phyloP scores from a whole-genome alignment of 1,140 invertebrate species.

The Ooceraea biroi region DNA sequence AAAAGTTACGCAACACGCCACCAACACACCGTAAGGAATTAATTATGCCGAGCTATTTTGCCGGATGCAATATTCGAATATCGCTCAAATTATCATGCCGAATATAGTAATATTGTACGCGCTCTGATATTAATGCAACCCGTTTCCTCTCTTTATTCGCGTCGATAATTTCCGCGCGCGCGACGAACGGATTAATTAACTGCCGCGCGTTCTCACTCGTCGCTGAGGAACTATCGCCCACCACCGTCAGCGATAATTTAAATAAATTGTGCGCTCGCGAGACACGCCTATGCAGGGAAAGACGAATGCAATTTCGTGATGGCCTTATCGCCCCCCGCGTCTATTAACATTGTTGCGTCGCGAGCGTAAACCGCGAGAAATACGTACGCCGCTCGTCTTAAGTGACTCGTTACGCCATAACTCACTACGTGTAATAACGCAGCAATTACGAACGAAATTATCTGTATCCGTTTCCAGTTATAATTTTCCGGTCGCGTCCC shows the following conservation, averaged over 20 bases:
- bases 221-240: not conserved
- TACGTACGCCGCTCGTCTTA: not conserved
- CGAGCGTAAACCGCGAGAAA: slow-evolving; percentile 4
- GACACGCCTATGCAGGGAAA: not conserved
- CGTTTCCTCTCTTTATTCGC: slow-evolving; percentile 27
- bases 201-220: not conserved
- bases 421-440: slow-evolving; percentile 34
- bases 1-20: not conserved
- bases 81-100: slow-evolving; percentile 13
- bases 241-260: slow-evolving; percentile 21
- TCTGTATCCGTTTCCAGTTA: slow-evolving; percentile 40
- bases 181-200: slow-evolving; percentile 40
- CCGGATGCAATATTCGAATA: not conserved
- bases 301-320: not conserved
- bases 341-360: slow-evolving; percentile 29
- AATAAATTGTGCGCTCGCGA: slow-evolving; percentile 34
- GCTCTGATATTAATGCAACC: slow-evolving; percentile 19
- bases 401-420: slow-evolving; percentile 33
- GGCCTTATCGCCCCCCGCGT: slow-evolving; percentile 18
- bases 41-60: slow-evolving; percentile 23
- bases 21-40: slow-evolving; percentile 22
- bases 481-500: slow-evolving; percentile 20
- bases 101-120: slow-evolving; percentile 30
- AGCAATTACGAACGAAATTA: slow-evolving; percentile 45
- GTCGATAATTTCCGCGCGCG: slow-evolving; percentile 42